These are phyloP conservation scores for Zele albiditarsus DNA, from an alignment of 2,888 invertebrate genomes.

Conservation along the genomic window DNA sequence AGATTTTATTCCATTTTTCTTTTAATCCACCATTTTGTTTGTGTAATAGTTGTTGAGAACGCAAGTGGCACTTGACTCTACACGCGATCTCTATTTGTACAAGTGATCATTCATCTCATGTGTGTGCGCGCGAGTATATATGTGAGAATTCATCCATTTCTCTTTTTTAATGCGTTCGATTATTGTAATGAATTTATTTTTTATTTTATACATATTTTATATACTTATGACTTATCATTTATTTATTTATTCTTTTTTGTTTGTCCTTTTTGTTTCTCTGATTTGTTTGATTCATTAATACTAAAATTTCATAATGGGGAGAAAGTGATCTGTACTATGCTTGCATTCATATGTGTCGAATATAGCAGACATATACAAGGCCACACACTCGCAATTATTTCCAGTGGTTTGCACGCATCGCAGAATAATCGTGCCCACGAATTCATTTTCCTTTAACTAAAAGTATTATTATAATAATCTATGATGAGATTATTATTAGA, in stretches of 20 bases:
- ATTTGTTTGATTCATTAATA: not conserved
- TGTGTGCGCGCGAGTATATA: not conserved
- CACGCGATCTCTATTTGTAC: constrained; percentile 39
- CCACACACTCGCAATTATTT: too few relatives aligned
- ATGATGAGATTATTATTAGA: not conserved
- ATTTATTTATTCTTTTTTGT: not conserved
- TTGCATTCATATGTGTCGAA: too few relatives aligned
- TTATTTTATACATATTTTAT: not conserved
- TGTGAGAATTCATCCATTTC: constrained; percentile 31
- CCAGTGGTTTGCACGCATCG: too few relatives aligned
- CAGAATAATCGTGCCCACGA: too few relatives aligned
- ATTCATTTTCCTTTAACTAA: too few relatives aligned
- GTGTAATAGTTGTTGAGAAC: not conserved
- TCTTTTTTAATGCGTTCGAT: not conserved
- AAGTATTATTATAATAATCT: not conserved
- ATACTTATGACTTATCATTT: not conserved
- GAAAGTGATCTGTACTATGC: constrained; percentile 11
- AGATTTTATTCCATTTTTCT: not conserved
- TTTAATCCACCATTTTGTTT: not conserved
- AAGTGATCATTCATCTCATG: constrained; percentile 37
- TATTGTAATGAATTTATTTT: not conserved
- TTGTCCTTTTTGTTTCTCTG: not conserved
- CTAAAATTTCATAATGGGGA: constrained; percentile 1
- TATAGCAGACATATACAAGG: too few relatives aligned
- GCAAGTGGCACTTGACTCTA: constrained; percentile 34